A percentile compares a stretch with the other conserved stretches of the same genome.
Conservation (phyloP, 1,140 invertebrate species). For the Pantala flavescens region DNA sequence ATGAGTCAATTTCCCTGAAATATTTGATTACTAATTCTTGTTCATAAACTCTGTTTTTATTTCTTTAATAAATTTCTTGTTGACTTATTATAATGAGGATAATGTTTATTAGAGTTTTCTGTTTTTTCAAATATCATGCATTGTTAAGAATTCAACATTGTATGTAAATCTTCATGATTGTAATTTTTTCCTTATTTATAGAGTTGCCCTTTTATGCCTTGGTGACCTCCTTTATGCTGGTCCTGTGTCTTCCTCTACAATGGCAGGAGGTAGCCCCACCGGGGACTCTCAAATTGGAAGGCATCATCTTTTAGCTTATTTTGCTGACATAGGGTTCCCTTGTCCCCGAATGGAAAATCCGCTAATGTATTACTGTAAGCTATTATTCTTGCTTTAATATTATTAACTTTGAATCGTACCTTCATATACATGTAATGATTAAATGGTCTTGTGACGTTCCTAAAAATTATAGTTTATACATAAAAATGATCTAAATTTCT, state of each 20-base stretch:
- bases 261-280: not conserved
- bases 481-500: no score
- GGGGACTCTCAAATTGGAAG: slow-evolving; percentile 36
- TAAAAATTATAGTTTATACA: slow-evolving; percentile 13
- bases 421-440: not conserved
- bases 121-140: no score
- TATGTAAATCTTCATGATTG: no score
- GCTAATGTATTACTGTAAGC: slow-evolving; percentile 85
- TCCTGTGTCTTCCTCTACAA: slow-evolving; percentile 31
- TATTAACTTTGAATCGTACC: not conserved
- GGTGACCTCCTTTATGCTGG: slow-evolving; percentile 87
- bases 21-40: no score
- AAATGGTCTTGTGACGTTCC: not conserved
- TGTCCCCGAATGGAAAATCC: slow-evolving; percentile 88
- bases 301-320: slow-evolving; percentile 80
- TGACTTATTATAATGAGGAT: no score
- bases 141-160: no score
- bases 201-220: slow-evolving; percentile 68
- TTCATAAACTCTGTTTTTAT: no score
- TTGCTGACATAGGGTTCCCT: slow-evolving; percentile 81
- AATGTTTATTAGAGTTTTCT: no score
- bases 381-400: no score
- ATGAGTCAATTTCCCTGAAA: no score
- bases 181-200: not conserved
- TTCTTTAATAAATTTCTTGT: no score